These are phyloP conservation scores for Sarcophaga rosellei DNA, from an alignment of 2,888 invertebrate genomes.

Conservation along the genomic window DNA sequence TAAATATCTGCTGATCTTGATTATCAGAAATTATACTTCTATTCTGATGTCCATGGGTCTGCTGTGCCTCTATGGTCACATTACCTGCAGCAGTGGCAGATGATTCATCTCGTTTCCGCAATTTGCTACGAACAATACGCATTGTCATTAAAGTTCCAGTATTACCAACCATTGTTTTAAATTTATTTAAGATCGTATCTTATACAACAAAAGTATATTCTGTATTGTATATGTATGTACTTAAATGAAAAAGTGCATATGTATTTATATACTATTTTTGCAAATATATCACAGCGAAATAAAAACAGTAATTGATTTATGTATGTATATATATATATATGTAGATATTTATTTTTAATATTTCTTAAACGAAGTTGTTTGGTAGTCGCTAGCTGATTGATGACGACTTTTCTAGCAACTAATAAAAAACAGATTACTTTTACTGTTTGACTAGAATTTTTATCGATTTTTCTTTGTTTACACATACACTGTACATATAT, in stretches of 20 bases:
- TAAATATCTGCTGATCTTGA: slow-evolving; percentile 67
- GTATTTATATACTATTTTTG: neutral
- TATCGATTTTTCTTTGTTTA: slow-evolving; percentile 67
- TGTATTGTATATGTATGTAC: slow-evolving; percentile 9
- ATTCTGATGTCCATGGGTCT: slow-evolving; percentile 81
- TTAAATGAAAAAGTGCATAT: neutral
- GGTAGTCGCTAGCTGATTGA: neutral
- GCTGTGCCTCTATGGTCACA: slow-evolving; percentile 83
- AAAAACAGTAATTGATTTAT: neutral
- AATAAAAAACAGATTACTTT: slow-evolving; percentile 18
- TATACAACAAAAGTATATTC: neutral
- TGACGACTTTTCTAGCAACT: slow-evolving; percentile 13
- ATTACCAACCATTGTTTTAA: slow-evolving; percentile 87
- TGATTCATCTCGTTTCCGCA: slow-evolving; percentile 91
- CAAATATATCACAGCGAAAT: neutral
- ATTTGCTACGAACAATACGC: slow-evolving; percentile 95
- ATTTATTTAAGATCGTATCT: slow-evolving; percentile 40
- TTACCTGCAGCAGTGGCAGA: slow-evolving; percentile 85
- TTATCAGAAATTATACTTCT: slow-evolving; percentile 76
- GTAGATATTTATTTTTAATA: neutral
- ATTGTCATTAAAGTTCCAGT: slow-evolving; percentile 93
- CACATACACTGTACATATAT: neutral
- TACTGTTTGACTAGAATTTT: slow-evolving; percentile 70
- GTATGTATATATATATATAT: no score
- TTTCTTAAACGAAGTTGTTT: neutral